These are phyloP conservation scores for Carollia perspicillata DNA, from an alignment of 2,113 vertebrate species.

Conservation along the genomic window DNA sequence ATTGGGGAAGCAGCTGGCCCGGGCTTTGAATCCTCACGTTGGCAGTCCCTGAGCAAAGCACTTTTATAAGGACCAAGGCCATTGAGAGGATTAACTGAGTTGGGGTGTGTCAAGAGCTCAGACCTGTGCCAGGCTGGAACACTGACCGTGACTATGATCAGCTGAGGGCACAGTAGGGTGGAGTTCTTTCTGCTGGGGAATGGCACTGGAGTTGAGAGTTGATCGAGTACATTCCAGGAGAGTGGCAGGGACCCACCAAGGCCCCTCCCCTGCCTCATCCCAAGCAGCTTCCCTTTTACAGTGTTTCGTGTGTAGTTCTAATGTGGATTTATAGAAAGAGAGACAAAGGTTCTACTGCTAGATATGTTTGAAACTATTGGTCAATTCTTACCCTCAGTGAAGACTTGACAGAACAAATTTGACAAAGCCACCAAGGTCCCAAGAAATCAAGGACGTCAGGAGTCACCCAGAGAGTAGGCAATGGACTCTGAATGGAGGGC, in stretches of 20 bases:
- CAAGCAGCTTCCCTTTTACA: neutral
- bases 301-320: accelerated
- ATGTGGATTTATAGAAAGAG: accelerated
- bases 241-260: neutral
- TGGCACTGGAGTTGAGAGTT: neutral
- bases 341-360: neutral
- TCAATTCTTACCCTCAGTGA: neutral
- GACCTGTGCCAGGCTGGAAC: neutral
- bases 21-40: neutral
- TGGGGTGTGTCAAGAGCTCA: neutral
- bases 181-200: neutral
- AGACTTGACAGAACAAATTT: neutral
- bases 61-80: neutral
- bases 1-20: neutral
- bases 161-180: neutral
- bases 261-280: too few species aligned
- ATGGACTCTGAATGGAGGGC: neutral
- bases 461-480: neutral
- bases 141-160: neutral
- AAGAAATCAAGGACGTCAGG: neutral
- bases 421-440: neutral
- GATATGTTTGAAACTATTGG: neutral
- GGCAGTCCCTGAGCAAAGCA: neutral
- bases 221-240: neutral
- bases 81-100: neutral